Evolutionary conservation across 2,113 vertebrate genomes (phyloP).

Genomic region (Gnathonemus echidnorhynchus): DNA sequence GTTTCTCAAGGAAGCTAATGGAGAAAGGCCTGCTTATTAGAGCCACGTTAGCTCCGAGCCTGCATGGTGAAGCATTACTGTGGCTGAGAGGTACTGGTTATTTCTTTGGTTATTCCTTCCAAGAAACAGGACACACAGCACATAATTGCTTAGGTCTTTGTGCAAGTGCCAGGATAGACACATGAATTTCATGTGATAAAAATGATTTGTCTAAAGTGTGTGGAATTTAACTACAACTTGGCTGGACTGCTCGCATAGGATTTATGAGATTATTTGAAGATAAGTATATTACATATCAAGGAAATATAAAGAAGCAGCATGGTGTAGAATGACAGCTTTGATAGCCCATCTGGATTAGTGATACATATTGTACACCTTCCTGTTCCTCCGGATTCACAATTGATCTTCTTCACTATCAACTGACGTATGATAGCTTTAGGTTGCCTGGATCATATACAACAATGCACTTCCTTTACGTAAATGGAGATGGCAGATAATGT

Average conservation of each 20-base stretch:
- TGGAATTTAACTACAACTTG: not conserved
- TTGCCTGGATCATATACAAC: conserved; percentile 30
- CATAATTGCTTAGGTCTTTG: not conserved
- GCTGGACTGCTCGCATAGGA: not conserved
- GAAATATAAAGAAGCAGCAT: not conserved
- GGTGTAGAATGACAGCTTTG: not conserved
- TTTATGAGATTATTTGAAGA: not conserved
- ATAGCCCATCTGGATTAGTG: not conserved
- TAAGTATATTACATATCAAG: not conserved
- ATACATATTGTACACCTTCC: not conserved
- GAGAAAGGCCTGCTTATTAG: not conserved
- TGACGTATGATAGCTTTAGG: conserved; percentile 38
- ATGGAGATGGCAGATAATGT: conserved; percentile 33
- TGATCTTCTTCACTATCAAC: conserved; percentile 35
- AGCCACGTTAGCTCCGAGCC: not conserved
- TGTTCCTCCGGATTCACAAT: conserved; percentile 10
- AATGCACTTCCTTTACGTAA: conserved; percentile 35
- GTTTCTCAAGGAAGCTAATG: not conserved
- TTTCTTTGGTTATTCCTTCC: not conserved
- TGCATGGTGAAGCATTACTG: not conserved
- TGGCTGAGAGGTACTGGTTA: not conserved
- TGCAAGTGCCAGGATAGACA: not conserved
- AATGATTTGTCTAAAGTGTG: not conserved
- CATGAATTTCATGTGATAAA: not conserved
- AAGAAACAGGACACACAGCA: not conserved